Evolutionary conservation across 2,888 invertebrate species (phyloP), one percentile per base, ranked within the genome.

Genomic region (Steinernema carpocapsae): DNA sequence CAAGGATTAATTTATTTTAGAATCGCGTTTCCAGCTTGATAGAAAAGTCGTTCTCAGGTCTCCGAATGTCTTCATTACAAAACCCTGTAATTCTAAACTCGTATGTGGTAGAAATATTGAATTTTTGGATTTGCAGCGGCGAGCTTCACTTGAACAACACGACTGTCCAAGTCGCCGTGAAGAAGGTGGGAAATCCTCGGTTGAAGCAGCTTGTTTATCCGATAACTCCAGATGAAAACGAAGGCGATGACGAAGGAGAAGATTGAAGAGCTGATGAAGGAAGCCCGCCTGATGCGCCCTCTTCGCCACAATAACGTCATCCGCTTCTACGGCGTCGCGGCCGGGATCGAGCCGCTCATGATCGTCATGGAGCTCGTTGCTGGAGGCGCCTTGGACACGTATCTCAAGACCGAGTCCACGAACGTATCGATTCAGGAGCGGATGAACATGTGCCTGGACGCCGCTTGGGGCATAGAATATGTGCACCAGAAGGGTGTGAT

Each of bases 241-340:
- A 43, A 26, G 17, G 19, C 37, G 3, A 12, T 78, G 22, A 75
- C 74, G 4, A 77, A 78, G 43, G 64, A 72, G n/a, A 75, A 79
- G 46, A 78, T 78, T 22, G 77, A 78, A 24, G 78, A 78, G 51
- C 51, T 71, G 19, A 78, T 78, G 77, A 78, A 75, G 88, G 97
- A 97, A 88, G 96, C 96, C 0, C 91, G 96, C 81, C 96, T 97
- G 82, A 90, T 97, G 17, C 95, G 96, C 88, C 95, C 95, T 88
- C 97, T 97, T 88, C 93, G 95, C 88, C 97, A 97, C 89, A 94
- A 94, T 0, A 97, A 97, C 89, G 94, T 97, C 80, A 97, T 97
- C 46, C 92, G 94, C 86, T 91, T 97, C 51, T 95, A 96, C 83
- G 97, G 97, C 37, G 97, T 97, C 84, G 96, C 95, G 84, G 96